phyloP scores from a whole-genome alignment of 2,797 vertebrate genomes.

The Rhinella marina region DNA sequence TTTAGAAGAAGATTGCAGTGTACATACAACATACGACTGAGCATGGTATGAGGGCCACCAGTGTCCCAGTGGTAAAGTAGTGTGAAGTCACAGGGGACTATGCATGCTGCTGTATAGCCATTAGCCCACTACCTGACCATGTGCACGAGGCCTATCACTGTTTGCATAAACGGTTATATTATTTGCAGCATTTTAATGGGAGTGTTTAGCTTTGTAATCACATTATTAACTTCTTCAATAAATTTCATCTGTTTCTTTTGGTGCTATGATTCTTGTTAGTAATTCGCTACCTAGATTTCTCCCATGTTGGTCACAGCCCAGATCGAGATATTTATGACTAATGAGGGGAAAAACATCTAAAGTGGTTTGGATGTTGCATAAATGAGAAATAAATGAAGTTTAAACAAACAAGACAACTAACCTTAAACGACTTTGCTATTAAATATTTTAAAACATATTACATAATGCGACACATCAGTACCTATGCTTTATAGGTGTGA shows the following conservation, averaged over 20 bases:
- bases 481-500: neutral
- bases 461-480: conserved; percentile 3
- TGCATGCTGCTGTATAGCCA: neutral
- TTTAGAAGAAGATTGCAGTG: too few species aligned
- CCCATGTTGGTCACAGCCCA: conserved; percentile 61
- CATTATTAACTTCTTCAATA: conserved; percentile 55
- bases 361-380: conserved; percentile 52
- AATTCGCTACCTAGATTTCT: conserved; percentile 59
- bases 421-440: conserved; percentile 58
- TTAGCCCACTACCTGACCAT: neutral
- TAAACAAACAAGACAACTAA: conserved; percentile 63
- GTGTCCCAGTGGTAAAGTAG: too few species aligned
- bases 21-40: too few species aligned
- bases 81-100: neutral
- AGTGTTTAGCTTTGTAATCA: conserved; percentile 27
- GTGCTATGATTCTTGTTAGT: conserved; percentile 32
- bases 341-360: conserved; percentile 64
- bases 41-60: too few species aligned
- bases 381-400: conserved; percentile 63
- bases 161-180: neutral
- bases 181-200: conserved; percentile 44
- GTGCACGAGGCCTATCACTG: neutral
- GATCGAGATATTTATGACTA: conserved; percentile 64
- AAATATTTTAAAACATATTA: conserved; percentile 57
- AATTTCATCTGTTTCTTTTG: conserved; percentile 56